Conservation (phyloP, 2,113 vertebrate genomes). For the Danionella cerebrum region DNA sequence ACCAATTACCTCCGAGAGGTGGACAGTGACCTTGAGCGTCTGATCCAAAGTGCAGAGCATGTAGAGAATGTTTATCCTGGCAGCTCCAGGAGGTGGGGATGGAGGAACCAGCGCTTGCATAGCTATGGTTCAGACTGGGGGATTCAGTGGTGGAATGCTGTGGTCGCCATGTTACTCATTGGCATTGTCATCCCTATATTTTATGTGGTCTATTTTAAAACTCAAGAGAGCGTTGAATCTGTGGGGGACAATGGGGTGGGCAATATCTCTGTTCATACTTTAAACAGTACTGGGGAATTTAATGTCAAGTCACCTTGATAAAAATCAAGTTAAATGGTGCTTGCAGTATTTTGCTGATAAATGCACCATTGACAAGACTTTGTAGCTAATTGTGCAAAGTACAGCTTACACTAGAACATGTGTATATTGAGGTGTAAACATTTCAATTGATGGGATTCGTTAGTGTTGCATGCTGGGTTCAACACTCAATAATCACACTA, state of each 20-base stretch:
- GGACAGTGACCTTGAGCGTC: slow-evolving; percentile 73
- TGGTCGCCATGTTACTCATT: slow-evolving; percentile 84
- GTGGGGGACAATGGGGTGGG: background rate
- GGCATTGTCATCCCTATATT: slow-evolving; percentile 85
- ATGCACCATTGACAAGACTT: too few relatives aligned
- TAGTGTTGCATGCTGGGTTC: too few relatives aligned
- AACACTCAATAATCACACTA: too few relatives aligned
- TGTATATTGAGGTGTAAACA: too few relatives aligned
- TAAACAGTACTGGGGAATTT: slow-evolving; percentile 31
- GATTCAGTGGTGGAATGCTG: slow-evolving; percentile 92
- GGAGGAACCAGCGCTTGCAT: slow-evolving; percentile 11
- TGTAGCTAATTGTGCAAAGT: too few relatives aligned
- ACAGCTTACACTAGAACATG: too few relatives aligned
- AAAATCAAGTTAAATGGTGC: too few relatives aligned
- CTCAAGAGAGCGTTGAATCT: slow-evolving; percentile 53
- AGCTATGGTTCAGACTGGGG: slow-evolving; percentile 75
- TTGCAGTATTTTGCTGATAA: too few relatives aligned
- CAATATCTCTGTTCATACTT: slow-evolving; percentile 13
- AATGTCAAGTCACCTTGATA: slow-evolving; percentile 19
- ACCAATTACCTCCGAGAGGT: slow-evolving; percentile 75
- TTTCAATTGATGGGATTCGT: too few relatives aligned
- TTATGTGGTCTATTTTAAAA: slow-evolving; percentile 89
- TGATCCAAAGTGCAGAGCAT: slow-evolving; percentile 57
- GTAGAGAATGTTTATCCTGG: slow-evolving; percentile 35
- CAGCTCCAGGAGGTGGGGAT: slow-evolving; percentile 1